Evolutionary conservation across 2,888 invertebrate genomes (phyloP), one percentile per base, ranked within the genome.

Genomic region (Campoplex capitator): DNA sequence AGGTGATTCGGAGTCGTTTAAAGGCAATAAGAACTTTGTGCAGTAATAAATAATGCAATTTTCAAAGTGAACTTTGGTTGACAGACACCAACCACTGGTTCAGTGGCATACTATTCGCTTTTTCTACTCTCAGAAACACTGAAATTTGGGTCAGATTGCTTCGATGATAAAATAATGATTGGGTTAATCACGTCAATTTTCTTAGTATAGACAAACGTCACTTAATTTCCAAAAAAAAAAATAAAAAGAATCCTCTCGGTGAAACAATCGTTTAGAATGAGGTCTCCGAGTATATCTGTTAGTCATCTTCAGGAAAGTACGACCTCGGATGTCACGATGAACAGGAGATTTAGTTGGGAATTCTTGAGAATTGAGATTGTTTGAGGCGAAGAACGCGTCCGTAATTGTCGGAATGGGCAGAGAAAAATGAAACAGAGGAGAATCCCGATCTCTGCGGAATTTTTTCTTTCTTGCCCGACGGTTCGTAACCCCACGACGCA

Each of bases 401-500:
- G 74, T 78, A 84, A 84, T 84, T 84, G 78, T 65, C 65, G 65
- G 83, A 83, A 81, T 70, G 38, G 54, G 28, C 32, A 70, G 76
- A 56, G 77, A 85, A 58, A 62, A 77, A 76, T 56, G 76, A 85
- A 77, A 77, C 54, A 65, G 45, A 70, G 65, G 71, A 48, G 85
- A 77, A 71, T 74, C 74, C 74, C 78, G 83, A 70, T 86, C 45
- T 83, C 18, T 62, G 11, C 35, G 28, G 71, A 65, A 42, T 42
- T 78, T 56, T 54, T 23, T 35, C 45, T 38, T 51, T 58, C 51
- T 54, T 56, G 28, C 70, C 42, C 77, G 73, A 79, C 74, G 75
- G 78, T 75, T 86, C 83, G 75, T 83, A 83, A 83, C 78, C 78
- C 78, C 78, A 54, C 42, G 74, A 70, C 48, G 78, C 83, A 86